phyloP scores from a whole-genome alignment of 2,888 invertebrate species.

The Ochropleura leucogaster region DNA sequence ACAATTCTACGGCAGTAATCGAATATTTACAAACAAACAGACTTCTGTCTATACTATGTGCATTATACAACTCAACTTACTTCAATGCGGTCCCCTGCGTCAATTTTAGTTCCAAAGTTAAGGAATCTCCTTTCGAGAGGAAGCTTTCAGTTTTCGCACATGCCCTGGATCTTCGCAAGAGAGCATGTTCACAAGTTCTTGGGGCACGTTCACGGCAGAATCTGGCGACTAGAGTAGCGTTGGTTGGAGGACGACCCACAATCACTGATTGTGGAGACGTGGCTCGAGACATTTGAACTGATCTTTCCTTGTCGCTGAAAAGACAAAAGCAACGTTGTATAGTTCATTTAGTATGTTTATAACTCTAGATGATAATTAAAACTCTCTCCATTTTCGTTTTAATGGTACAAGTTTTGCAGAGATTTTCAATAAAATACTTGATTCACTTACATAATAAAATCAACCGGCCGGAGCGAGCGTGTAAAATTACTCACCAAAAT shows the following conservation, averaged over 20 bases:
- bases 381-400: background rate
- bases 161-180: constrained; percentile 93
- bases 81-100: constrained; percentile 96
- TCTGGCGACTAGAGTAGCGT: constrained; percentile 94
- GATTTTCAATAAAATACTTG: constrained; percentile 16
- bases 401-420: background rate
- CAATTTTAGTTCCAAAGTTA: constrained; percentile 94
- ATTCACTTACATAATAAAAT: constrained; percentile 46
- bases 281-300: constrained; percentile 87
- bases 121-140: constrained; percentile 94
- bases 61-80: constrained; percentile 84
- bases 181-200: constrained; percentile 95
- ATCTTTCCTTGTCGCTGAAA: constrained; percentile 87
- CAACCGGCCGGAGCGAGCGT: constrained; percentile 1
- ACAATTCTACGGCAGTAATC: constrained; percentile 19
- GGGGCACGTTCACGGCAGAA: constrained; percentile 96
- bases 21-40: constrained; percentile 39
- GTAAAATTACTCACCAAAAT: constrained; percentile 92
- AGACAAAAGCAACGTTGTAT: background rate
- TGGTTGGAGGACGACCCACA: constrained; percentile 91
- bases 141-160: constrained; percentile 96
- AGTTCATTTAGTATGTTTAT: too few species aligned
- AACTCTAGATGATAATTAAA: background rate
- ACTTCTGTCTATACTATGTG: constrained; percentile 9
- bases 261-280: constrained; percentile 88